Base-by-base conservation (phyloP, 2,888 invertebrate species). In the Heliconius charithonia region DNA sequence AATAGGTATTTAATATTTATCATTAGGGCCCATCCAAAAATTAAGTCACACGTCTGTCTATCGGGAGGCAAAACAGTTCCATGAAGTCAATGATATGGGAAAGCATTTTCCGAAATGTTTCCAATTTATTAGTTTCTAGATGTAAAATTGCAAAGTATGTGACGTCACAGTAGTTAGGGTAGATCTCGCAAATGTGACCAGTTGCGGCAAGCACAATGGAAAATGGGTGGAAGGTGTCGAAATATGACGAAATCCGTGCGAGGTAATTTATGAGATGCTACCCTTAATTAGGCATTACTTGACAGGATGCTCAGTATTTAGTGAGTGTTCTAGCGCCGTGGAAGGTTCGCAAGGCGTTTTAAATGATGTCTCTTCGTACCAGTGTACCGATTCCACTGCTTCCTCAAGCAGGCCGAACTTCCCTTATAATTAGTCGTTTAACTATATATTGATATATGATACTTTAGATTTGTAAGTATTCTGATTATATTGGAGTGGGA, bases 241-340 rank as follows among this genome's bases (percentile, higher is more conserved):
- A 56, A 56, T 0, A 22, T 56, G 22, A 37, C 3, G 56, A 56
- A 22, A 56, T 56, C 10, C 22, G n/a, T 56, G 56, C 19, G 22
- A 56, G 19, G 22, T 56, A 56, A n/a, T 56, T 56, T 56, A 9
- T 22, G 32, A n/a, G 59, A 59, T 59, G 59, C 37, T 10, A 22
- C 10, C 59, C 59, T 59, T 12, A 12, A 62, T 10, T 80, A 80
- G 77, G 10, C 75, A 69, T 79, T 81, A 80, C 76, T 78, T 81
- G 51, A 76, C 45, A 79, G 73, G 19, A 19, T 51, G 71, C 70
- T 75, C 81, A 69, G 76, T 32, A 71, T 73, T 75, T 83, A 83
- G 82, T 80, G 56, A 73, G 79, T 81, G 70, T 81, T 79, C 76
- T 82, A 80, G 72, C 78, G 76, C 79, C 75, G 63, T 65, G 65